Percentiles rank a stretch among this genome's conserved stretches.
phyloP scores from a whole-genome alignment of 2,113 vertebrate genomes.

The Xiphorhynchus elegans region DNA sequence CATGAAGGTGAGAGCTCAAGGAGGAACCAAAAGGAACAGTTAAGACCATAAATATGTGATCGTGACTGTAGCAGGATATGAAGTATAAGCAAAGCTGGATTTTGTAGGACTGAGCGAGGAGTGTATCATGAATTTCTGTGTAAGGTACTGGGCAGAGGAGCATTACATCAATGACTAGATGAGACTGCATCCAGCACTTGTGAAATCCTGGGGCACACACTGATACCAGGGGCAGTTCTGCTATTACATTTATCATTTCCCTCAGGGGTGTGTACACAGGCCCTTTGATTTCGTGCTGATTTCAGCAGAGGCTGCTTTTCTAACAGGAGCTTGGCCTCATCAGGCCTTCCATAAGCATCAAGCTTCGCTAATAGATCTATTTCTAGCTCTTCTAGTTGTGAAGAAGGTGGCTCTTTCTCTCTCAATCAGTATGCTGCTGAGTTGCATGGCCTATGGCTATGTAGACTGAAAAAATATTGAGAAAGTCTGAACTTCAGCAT shows the following conservation, averaged over 20 bases:
- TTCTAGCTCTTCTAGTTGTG: neutral
- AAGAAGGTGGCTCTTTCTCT: neutral
- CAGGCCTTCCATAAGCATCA: neutral
- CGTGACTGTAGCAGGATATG: neutral
- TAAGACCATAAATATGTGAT: constrained; percentile 32
- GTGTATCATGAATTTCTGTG: neutral
- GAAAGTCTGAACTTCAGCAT: neutral
- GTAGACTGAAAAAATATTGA: neutral
- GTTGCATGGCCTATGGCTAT: neutral
- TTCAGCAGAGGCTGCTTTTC: neutral
- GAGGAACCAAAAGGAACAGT: neutral
- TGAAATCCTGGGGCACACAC: rapidly evolving
- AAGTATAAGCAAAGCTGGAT: neutral
- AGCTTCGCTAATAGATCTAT: neutral
- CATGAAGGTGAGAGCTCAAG: constrained; percentile 3
- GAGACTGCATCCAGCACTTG: neutral
- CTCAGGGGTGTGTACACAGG: rapidly evolving
- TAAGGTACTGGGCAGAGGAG: neutral
- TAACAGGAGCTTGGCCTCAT: neutral
- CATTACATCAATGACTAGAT: neutral
- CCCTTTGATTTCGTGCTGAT: neutral
- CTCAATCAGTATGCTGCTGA: neutral
- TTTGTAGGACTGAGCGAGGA: neutral
- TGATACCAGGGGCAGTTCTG: neutral
- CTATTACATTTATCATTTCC: neutral